Evolutionary conservation across 1,140 invertebrate genomes (phyloP), one percentile per base, ranked within the genome.

Genomic region (Bicyclus anynana): DNA sequence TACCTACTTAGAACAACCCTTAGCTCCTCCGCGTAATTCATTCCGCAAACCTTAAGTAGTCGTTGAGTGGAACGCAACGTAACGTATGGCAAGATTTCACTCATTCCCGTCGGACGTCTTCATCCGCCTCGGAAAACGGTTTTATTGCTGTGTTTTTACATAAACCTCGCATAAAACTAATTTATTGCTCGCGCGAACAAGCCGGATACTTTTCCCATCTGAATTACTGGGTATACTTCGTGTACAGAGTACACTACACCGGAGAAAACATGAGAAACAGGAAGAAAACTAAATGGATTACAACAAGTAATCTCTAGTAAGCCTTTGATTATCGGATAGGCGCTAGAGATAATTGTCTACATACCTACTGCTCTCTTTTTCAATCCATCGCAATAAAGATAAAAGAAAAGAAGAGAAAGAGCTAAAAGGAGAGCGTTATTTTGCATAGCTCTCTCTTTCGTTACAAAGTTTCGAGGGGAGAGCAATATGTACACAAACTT

Each of bases 131-230:
- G 18, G 54, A 51, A 56, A 65, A 57, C 57, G 47, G 47, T 65
- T 69, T 65, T 65, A 69, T 65, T 62, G 57, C 57, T 53, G 49
- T 60, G 59, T 66, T 69, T 66, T 66, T 61, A 63, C 63, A 65
- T 69, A 69, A 65, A 65, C 40, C 53, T 56, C 50, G 38, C 59
- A 62, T 65, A 63, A 69, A 63, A 51, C 56, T 60, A 65, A 69
- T 69, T 69, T 69, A 65, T 69, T 40, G 40, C 54, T 51, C 53
- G 44, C 56, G 42, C 42, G 26, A 51, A 48, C 20, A 16, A 47
- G 14, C 23, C 50, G 27, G 53, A 64, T 64, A 64, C 52, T 59
- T 55, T 61, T 46, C 49, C 35, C 44, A 23, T 37, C 29, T 52
- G 47, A 53, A 53, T 44, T 18, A 53, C 44, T 26, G 44, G 23